Conservation (phyloP, 2,888 invertebrate genomes). For the Adelognathus sp. region DNA sequence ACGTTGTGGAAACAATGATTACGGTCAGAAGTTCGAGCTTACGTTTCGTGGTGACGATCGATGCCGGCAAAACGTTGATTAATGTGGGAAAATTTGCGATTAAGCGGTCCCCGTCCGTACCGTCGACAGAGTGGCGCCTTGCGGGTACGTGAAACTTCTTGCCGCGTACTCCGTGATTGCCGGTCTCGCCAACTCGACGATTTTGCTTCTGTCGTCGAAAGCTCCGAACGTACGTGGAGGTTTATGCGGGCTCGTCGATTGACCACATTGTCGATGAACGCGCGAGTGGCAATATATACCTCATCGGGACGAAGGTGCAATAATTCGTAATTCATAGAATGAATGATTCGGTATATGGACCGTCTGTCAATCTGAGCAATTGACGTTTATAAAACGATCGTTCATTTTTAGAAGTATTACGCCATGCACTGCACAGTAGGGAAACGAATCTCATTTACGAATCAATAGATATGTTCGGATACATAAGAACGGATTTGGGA, state of each 20-base stretch:
- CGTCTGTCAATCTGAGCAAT: neutral
- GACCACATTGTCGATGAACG: neutral
- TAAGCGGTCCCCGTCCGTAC: conserved; percentile 45
- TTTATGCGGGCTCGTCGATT: conserved; percentile 10
- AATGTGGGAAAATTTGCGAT: conserved; percentile 54
- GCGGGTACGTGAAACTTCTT: conserved; percentile 45
- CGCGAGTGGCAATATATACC: neutral
- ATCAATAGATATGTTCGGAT: neutral
- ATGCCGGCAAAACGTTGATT: conserved; percentile 54
- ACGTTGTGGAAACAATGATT: conserved; percentile 54
- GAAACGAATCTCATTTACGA: too few species aligned
- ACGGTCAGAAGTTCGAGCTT: conserved; percentile 1
- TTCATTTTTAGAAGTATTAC: conserved; percentile 2
- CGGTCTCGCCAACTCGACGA: conserved; percentile 28
- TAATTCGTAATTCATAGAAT: neutral
- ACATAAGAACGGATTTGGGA: neutral
- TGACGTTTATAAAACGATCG: conserved; percentile 5
- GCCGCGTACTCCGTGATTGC: conserved; percentile 37
- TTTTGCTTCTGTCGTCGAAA: conserved; percentile 35
- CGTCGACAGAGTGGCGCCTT: conserved; percentile 23
- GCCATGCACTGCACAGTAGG: too few species aligned
- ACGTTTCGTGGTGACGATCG: conserved; percentile 28
- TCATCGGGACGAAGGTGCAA: neutral
- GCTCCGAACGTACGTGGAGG: neutral
- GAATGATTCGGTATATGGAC: neutral